These are phyloP conservation scores for Cynopterus brachyotis DNA, from an alignment of 2,113 vertebrate species.

Conservation along the genomic window DNA sequence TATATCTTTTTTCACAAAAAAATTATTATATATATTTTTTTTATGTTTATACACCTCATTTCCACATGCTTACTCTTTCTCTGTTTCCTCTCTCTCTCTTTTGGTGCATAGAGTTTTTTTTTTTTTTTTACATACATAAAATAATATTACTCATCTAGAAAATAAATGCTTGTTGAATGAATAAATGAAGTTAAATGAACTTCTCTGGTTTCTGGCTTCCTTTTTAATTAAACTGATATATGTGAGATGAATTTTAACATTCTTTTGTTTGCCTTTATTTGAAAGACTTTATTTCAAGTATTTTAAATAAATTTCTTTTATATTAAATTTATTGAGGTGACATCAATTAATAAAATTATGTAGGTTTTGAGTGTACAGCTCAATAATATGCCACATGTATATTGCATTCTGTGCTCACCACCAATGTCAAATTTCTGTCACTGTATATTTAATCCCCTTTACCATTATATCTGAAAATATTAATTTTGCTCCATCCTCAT, in stretches of 20 bases:
- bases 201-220: not conserved
- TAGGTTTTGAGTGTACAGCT: no score
- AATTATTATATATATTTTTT: not conserved
- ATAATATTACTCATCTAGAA: not conserved
- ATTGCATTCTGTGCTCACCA: no score
- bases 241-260: slow-evolving; percentile 51
- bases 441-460: no score
- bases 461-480: no score
- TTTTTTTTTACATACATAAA: not conserved
- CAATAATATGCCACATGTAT: no score
- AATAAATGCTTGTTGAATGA: slow-evolving; percentile 26
- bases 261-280: not conserved
- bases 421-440: no score
- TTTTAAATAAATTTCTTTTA: slow-evolving; percentile 46
- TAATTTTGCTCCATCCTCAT: no score
- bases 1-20: no score
- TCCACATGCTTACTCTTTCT: not conserved
- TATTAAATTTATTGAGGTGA: no score
- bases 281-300: slow-evolving; percentile 25
- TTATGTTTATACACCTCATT: not conserved
- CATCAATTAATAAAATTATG: no score
- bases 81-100: not conserved
- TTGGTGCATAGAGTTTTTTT: not conserved
- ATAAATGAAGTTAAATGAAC: slow-evolving; percentile 29
- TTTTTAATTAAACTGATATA: slow-evolving; percentile 28